Percentiles rank a stretch among this genome's conserved stretches.
Conservation (phyloP, 2,888 invertebrate genomes). For the Chorisops tibialis region DNA sequence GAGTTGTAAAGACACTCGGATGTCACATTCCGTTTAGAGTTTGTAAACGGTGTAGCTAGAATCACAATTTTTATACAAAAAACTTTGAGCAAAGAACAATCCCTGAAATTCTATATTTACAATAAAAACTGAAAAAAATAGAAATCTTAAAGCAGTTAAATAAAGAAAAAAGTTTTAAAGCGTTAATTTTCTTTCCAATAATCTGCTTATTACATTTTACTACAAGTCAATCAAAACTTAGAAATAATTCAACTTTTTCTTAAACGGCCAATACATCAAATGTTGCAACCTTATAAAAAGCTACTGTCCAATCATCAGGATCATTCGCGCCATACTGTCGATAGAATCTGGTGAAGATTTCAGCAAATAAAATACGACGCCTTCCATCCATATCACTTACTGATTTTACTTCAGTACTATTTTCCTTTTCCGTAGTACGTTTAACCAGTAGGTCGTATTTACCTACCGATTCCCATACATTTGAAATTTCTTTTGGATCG, state of each 20-base stretch:
- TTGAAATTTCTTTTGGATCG: constrained; percentile 37
- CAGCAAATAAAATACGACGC: constrained; percentile 56
- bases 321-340: constrained; percentile 53
- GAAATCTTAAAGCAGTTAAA: too few relatives aligned
- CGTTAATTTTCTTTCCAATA: too few relatives aligned
- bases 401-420: constrained; percentile 33
- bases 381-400: constrained; percentile 27
- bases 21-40: too few relatives aligned
- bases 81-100: too few relatives aligned
- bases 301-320: constrained; percentile 43
- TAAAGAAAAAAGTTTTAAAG: too few relatives aligned
- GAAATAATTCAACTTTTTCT: not conserved
- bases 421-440: not conserved
- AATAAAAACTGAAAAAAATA: too few relatives aligned
- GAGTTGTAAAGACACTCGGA: too few relatives aligned
- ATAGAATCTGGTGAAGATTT: constrained; percentile 61
- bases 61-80: too few relatives aligned
- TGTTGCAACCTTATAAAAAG: constrained; percentile 49
- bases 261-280: constrained; percentile 42
- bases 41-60: too few relatives aligned
- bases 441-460: constrained; percentile 39
- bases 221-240: too few relatives aligned
- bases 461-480: constrained; percentile 39
- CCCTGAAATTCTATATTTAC: too few relatives aligned
- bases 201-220: too few relatives aligned